Conservation (phyloP, 2,888 invertebrate species). For the Gnatocerus cornutus region DNA sequence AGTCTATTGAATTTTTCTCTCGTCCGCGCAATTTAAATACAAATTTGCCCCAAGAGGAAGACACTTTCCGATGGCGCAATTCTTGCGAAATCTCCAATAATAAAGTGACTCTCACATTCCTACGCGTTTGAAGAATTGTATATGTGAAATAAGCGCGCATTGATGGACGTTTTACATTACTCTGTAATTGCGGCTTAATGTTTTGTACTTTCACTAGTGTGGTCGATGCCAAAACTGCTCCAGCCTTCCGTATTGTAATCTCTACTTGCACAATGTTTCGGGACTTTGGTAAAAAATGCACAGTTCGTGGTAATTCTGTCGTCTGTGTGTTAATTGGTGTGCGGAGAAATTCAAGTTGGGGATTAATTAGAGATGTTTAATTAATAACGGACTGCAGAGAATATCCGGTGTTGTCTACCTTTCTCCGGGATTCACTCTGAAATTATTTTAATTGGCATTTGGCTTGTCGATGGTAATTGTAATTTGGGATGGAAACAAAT, state of each 20-base stretch:
- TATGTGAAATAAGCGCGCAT: conserved; percentile 43
- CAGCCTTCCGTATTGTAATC: conserved; percentile 49
- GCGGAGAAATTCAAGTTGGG: conserved; percentile 10
- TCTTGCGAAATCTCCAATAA: conserved; percentile 42
- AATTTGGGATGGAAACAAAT: conserved; percentile 28
- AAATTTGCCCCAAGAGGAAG: conserved; percentile 40
- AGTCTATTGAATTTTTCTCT: conserved; percentile 36
- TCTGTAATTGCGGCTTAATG: conserved; percentile 41
- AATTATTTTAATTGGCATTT: conserved; percentile 15
- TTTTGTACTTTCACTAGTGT: conserved; percentile 47
- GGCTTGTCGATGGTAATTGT: neutral
- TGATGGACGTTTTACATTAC: conserved; percentile 49
- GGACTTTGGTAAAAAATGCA: conserved; percentile 6
- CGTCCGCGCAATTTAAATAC: conserved; percentile 30
- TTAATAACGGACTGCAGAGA: conserved; percentile 12
- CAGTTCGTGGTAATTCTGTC: neutral
- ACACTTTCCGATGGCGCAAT: conserved; percentile 39
- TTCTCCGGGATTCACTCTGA: neutral
- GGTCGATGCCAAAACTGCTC: conserved; percentile 45
- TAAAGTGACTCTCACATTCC: conserved; percentile 49
- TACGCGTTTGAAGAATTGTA: conserved; percentile 42
- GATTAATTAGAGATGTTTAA: conserved; percentile 28
- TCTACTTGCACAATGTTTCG: conserved; percentile 40
- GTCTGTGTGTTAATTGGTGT: neutral
- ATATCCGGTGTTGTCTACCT: conserved; percentile 19